Conservation (phyloP, 23 tunicate genomes). For the Botrylloides violaceus region DNA sequence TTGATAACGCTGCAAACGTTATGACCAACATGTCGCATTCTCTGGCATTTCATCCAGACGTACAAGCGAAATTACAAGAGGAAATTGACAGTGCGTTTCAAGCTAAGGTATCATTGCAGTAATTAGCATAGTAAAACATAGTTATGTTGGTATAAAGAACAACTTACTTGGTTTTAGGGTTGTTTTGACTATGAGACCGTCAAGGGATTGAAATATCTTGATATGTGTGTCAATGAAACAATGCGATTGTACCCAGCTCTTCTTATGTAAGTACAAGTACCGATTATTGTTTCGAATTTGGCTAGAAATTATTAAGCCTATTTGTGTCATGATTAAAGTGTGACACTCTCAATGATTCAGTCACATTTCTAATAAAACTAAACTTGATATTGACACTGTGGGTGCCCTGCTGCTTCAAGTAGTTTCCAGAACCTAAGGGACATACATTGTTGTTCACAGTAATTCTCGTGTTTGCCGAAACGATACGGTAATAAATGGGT, state of each 20-base stretch:
- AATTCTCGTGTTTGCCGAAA: conserved; percentile 37
- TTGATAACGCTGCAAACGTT: conserved; percentile 60
- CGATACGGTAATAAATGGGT: conserved; percentile 46
- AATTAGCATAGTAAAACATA: not conserved
- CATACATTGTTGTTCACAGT: conserved; percentile 42
- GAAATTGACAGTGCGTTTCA: conserved; percentile 54
- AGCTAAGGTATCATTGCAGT: conserved; percentile 25
- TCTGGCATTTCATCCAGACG: conserved; percentile 50
- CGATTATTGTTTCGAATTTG: too few relatives aligned
- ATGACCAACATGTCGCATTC: conserved; percentile 51
- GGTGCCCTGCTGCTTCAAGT: too few relatives aligned
- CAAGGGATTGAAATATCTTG: conserved; percentile 10
- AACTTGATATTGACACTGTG: too few relatives aligned
- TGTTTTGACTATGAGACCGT: conserved; percentile 3
- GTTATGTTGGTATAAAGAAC: too few relatives aligned
- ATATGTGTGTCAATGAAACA: conserved; percentile 16
- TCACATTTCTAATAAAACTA: too few relatives aligned
- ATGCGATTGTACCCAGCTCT: not conserved
- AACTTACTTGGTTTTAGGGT: not conserved
- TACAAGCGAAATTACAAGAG: conserved; percentile 41
- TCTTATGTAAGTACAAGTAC: not conserved
- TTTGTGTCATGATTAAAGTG: too few relatives aligned
- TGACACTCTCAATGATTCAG: too few relatives aligned
- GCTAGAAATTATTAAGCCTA: too few relatives aligned
- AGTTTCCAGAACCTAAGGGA: too few relatives aligned